A percentile compares a stretch with the other conserved stretches of the same genome.
These are phyloP conservation scores for Beroe ovata DNA, from an alignment of 37 sponge, comb jelly and placozoan genomes.

Conservation along the genomic window DNA sequence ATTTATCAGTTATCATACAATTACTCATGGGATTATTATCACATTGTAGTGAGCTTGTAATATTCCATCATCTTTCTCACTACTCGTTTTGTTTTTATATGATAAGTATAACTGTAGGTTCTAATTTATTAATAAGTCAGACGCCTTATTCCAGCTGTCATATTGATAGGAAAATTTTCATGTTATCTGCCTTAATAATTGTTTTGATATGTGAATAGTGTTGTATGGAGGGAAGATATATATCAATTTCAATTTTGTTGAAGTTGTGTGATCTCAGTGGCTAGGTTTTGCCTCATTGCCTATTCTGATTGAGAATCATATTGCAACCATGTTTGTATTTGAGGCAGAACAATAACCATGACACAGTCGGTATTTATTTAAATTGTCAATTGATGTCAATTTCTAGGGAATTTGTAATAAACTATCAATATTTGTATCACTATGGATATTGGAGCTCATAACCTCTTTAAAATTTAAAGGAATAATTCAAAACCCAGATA, in stretches of 20 bases:
- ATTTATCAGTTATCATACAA: not conserved
- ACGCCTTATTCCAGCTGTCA: slow-evolving; percentile 61
- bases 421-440: too few species aligned
- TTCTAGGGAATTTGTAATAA: not conserved
- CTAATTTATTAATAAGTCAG: slow-evolving; percentile 58
- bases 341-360: not conserved
- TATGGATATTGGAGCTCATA: too few species aligned
- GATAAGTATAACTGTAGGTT: slow-evolving; percentile 67
- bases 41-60: slow-evolving; percentile 66
- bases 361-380: not conserved
- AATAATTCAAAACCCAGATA: too few species aligned
- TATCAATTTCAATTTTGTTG: not conserved
- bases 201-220: slow-evolving; percentile 12
- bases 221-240: not conserved
- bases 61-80: slow-evolving; percentile 54
- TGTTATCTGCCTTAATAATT: slow-evolving; percentile 54
- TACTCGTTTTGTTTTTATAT: slow-evolving; percentile 61
- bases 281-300: not conserved
- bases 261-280: not conserved
- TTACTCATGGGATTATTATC: not conserved
- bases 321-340: not conserved
- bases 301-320: too few species aligned
- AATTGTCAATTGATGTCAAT: not conserved
- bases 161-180: slow-evolving; percentile 60
- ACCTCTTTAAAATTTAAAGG: too few species aligned